These are phyloP conservation scores for Phalacrocorax brasilianus DNA, from an alignment of 2,113 vertebrate species.

Conservation along the genomic window DNA sequence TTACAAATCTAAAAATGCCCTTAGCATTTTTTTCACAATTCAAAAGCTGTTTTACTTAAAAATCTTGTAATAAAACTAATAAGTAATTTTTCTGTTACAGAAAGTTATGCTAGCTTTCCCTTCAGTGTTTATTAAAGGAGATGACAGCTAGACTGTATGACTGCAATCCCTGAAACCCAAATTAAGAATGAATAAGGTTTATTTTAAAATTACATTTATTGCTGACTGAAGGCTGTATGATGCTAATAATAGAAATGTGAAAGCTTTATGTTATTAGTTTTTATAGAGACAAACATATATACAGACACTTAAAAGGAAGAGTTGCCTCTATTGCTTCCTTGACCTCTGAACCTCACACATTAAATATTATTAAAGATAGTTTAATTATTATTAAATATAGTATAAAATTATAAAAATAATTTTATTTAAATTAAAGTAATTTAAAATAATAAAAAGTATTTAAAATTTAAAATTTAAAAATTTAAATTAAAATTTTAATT, in stretches of 20 bases:
- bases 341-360: neutral
- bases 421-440: no score
- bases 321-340: neutral
- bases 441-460: no score
- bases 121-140: neutral
- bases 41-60: neutral
- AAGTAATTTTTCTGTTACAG: neutral
- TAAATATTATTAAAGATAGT: neutral
- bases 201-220: neutral
- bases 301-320: neutral
- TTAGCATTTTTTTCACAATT: neutral
- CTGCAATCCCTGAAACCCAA: neutral
- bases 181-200: neutral
- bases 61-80: neutral
- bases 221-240: neutral
- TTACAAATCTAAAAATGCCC: neutral
- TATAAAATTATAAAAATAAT: no score
- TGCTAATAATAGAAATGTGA: neutral
- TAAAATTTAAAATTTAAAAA: no score
- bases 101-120: neutral
- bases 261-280: neutral
- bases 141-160: neutral
- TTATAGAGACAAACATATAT: neutral
- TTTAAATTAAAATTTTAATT: no score
- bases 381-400: no score